Base-by-base conservation (phyloP, 1,140 invertebrate species). In the Anastatus disparis region DNA sequence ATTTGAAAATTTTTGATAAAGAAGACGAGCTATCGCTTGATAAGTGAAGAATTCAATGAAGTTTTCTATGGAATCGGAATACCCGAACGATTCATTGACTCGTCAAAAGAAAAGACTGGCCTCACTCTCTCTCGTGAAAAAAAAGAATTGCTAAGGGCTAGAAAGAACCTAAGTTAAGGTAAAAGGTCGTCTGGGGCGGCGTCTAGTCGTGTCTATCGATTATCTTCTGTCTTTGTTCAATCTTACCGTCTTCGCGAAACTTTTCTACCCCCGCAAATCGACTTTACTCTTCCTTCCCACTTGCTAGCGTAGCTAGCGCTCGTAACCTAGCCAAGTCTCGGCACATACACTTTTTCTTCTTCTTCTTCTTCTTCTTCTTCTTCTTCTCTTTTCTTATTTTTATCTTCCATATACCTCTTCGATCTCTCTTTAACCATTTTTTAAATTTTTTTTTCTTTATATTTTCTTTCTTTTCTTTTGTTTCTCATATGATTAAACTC, bases 131-230 rank as follows among this genome's bases (percentile, higher is more conserved):
- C n/a, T n/a, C n/a, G n/a, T n/a, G n/a, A n/a, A n/a, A n/a, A n/a
- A n/a, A n/a, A n/a, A n/a, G 24, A 53, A 40, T 64, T 13, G 17
- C 35, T 55, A 53, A 55, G 17, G 44, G 31, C 31, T 65, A n/a
- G 2, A 40, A 38, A 42, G 6, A 27, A 46, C 13, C 24, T 46
- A 80, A 80, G 78, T 76, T 77, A 77, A 81, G 78, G 81, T 80
- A 81, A 85, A 85, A 85, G 82, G 81, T 84, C 85, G 84, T 84
- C 83, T 84, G 83, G 82, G 84, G 84, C 84, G 81, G 81, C 82
- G 84, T 86, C 84, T 86, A 84, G 84, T 83, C 84, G 74, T 80
- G 77, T 84, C 82, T 85, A 85, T 86, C 83, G 84, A 86, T 86
- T 86, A 85, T 84, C 78, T 74, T 76, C 74, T 74, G 63, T 83